A percentile compares a stretch with the other conserved stretches of the same genome.
phyloP scores from a whole-genome alignment of 2,797 vertebrate species.

The Vireo griseus region DNA sequence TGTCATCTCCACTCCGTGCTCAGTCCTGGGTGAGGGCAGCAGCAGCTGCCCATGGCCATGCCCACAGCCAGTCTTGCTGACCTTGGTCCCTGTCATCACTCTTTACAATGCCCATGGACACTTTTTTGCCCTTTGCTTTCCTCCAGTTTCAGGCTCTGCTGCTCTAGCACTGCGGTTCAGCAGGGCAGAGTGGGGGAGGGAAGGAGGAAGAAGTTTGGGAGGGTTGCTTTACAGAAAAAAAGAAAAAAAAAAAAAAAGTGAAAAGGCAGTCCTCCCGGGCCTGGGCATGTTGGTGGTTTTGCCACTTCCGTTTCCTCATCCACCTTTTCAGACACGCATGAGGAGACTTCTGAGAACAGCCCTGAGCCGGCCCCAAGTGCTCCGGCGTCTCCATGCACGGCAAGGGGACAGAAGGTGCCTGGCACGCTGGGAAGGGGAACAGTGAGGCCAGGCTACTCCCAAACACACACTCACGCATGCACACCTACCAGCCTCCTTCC shows the following conservation, averaged over 20 bases:
- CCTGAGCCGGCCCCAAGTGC: fast-evolving
- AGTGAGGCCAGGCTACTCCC: not conserved
- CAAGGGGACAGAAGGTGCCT: not conserved
- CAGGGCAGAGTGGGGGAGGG: not conserved
- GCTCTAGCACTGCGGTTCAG: not conserved
- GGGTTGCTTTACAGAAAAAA: not conserved
- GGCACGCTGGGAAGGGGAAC: fast-evolving
- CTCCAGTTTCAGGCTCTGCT: not conserved
- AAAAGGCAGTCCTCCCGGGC: not conserved
- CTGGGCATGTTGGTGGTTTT: conserved; percentile 12
- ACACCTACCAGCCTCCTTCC: conserved; percentile 12
- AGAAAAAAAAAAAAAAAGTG: not conserved
- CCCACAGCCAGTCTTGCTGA: not conserved
- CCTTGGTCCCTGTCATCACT: not conserved
- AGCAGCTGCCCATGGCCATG: not conserved
- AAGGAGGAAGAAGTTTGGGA: not conserved
- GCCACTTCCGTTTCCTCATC: conserved; percentile 5
- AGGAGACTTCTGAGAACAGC: not conserved
- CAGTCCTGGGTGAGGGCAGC: not conserved
- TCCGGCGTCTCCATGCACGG: fast-evolving
- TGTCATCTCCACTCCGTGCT: fast-evolving
- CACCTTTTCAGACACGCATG: conserved; percentile 27
- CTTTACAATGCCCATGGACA: not conserved
- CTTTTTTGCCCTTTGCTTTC: not conserved
- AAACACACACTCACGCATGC: not conserved